Base-by-base conservation (phyloP, 2,888 invertebrate species). In the Rhagophthalmus giganteus region DNA sequence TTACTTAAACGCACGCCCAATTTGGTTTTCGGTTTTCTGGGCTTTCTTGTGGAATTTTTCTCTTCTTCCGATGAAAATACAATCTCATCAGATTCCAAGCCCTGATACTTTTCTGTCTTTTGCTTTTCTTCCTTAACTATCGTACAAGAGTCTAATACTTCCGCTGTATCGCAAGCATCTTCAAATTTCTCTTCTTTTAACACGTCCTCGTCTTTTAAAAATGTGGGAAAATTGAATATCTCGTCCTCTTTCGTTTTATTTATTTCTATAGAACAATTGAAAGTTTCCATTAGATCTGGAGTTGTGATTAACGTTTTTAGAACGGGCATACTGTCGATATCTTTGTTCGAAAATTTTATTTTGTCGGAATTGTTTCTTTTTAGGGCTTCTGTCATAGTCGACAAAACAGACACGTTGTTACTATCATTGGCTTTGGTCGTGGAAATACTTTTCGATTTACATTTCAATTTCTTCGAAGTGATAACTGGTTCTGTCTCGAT, bases 11-110 rank as follows among this genome's bases (percentile, higher is more conserved):
- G 69, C 5, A 74, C 69, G 5, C 75, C 75, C 13, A 75, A 59
- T 57, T 75, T 75, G 0, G 70, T 45, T 61, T 74, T 75, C 1
- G 73, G 73, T 60, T 74, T 75, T 20, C 73, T 62, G 2, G 62
- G 57, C 38, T 71, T 72, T 39, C 70, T 70, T 1, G 59, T 24
- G 2, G 64, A n/a, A 6, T 40, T 39, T 48, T 62, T 65, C 25
- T 64, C 65, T 33, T 68, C 64, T 47, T 60, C 60, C 1, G 51
- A 39, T 13, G 55, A 55, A 12, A 57, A 53, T 6, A 58, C 44
- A 37, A 60, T 53, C 39, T 60, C 60, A 33, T 58, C 57, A 8
- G 51, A 40, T 34, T 60, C 58, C 16, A 55, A 46, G 8, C 49
- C 56, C 45, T 56, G 56, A 16, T 51, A 56, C 32, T 53, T 52